These are phyloP conservation scores for Neria commutata DNA, from an alignment of 2,888 invertebrate genomes.

Conservation along the genomic window DNA sequence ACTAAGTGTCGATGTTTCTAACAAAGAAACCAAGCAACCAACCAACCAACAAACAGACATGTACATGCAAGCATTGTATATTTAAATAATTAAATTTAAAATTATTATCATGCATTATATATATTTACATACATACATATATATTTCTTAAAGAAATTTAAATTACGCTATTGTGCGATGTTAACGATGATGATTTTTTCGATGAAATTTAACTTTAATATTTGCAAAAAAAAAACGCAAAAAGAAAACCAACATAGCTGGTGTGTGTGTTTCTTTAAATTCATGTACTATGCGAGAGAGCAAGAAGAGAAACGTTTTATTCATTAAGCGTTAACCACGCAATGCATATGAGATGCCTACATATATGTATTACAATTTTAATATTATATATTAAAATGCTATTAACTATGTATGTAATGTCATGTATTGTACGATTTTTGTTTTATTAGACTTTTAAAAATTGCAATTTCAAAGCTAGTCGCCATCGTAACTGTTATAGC, in stretches of 20 bases:
- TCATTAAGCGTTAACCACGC: constrained; percentile 5
- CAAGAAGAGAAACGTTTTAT: constrained; percentile 10
- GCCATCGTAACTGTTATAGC: not conserved
- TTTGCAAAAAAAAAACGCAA: constrained; percentile 21
- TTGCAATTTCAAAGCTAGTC: not conserved
- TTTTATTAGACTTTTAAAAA: too few relatives aligned
- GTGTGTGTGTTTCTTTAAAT: constrained; percentile 14
- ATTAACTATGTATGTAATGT: too few relatives aligned
- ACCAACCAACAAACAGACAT: too few relatives aligned
- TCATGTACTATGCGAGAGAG: too few relatives aligned
- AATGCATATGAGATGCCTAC: constrained; percentile 39
- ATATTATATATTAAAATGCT: constrained; percentile 44
- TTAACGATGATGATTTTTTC: constrained; percentile 54
- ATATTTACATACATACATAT: too few relatives aligned
- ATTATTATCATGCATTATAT: too few relatives aligned
- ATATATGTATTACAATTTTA: constrained; percentile 37
- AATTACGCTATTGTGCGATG: constrained; percentile 60
- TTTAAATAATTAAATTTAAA: constrained; percentile 31
- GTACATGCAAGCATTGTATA: constrained; percentile 13
- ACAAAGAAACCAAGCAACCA: too few relatives aligned
- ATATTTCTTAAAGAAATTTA: constrained; percentile 61
- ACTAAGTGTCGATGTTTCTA: constrained; percentile 6
- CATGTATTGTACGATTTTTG: not conserved
- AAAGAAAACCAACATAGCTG: constrained; percentile 15
- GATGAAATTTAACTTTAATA: constrained; percentile 40